Conservation (phyloP, 2,797 vertebrate genomes). For the Sorex maritimensis region DNA sequence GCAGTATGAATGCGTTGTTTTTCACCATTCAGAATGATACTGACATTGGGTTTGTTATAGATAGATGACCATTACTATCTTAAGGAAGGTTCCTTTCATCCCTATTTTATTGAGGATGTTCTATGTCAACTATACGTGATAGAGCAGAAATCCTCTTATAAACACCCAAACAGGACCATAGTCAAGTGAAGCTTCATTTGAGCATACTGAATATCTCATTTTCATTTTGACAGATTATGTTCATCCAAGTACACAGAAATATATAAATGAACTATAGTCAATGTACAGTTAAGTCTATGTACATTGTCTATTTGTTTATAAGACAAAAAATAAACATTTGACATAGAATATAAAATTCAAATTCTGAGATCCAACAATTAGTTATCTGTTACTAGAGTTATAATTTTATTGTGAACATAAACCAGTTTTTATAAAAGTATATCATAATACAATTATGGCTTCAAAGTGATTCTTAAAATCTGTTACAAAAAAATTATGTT, state of each 20-base stretch:
- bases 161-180: neutral
- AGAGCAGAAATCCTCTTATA: constrained; percentile 12
- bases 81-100: constrained; percentile 1
- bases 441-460: constrained; percentile 82
- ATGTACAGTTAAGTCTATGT: constrained; percentile 55
- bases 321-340: constrained; percentile 65
- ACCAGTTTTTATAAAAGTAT: constrained; percentile 84
- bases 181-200: constrained; percentile 54
- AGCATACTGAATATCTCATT: constrained; percentile 33
- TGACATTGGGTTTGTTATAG: neutral
- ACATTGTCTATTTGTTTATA: neutral
- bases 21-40: neutral
- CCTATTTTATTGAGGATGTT: neutral
- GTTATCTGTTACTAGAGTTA: constrained; percentile 87
- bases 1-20: neutral
- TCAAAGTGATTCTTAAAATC: constrained; percentile 83
- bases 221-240: constrained; percentile 32
- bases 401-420: constrained; percentile 86
- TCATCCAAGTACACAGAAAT: constrained; percentile 54
- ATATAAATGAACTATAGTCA: constrained; percentile 57
- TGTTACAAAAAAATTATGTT: constrained; percentile 19
- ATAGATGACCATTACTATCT: constrained; percentile 4
- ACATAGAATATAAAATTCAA: constrained; percentile 81
- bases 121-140: too few relatives aligned
- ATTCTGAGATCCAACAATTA: constrained; percentile 88